Base-by-base conservation (phyloP, 2,888 invertebrate genomes). In the Xestia ashworthii region DNA sequence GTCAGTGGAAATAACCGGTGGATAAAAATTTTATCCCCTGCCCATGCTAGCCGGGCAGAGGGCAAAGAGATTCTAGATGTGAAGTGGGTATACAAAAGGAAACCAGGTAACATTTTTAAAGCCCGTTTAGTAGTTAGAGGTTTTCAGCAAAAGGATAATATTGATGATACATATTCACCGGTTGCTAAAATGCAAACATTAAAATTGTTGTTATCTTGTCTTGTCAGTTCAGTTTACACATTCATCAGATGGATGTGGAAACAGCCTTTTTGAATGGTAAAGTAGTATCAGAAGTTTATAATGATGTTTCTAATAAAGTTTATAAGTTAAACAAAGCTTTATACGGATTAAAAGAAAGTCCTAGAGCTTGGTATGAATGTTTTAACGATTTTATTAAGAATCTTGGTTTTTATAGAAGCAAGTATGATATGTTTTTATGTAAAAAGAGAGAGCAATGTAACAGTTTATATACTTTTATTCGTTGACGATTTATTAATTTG, bases 51-150 rank as follows among this genome's bases (percentile, higher is more conserved):
- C n/a, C n/a, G n/a, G n/a, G n/a, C 90, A 66, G 75, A 87, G 82
- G 82, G 86, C 76, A 86, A 90, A 87, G 82, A 89, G 9, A 76
- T 89, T n/a, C 85, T 92, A 55, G 89, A 90, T 87, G 87, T 88
- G 3, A 91, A 89, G 68, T 91, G 91, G 91, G 76, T 91, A 12
- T 91, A 74, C 76, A 91, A 73, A 79, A 91, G 58, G 76, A 90
- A 92, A 82, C 14, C n/a, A n/a, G 81, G 64, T 62, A 74, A 90
- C n/a, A 32, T 32, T 19, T 68, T 22, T 68, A 68, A 32, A 68
- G 32, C 55, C n/a, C 55, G 55, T n/a, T 55, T 55, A 55, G 55
- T 55, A 48, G 48, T 48, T 48, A 48, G 48, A 48, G 48, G 48
- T 48, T 48, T 48, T 16, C 48, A 48, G 11, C 48, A 48, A 48